Evolutionary conservation across 2,888 invertebrate species (phyloP), one percentile per base, ranked within the genome.

Genomic region (Sinopyrophorus schimmeli): DNA sequence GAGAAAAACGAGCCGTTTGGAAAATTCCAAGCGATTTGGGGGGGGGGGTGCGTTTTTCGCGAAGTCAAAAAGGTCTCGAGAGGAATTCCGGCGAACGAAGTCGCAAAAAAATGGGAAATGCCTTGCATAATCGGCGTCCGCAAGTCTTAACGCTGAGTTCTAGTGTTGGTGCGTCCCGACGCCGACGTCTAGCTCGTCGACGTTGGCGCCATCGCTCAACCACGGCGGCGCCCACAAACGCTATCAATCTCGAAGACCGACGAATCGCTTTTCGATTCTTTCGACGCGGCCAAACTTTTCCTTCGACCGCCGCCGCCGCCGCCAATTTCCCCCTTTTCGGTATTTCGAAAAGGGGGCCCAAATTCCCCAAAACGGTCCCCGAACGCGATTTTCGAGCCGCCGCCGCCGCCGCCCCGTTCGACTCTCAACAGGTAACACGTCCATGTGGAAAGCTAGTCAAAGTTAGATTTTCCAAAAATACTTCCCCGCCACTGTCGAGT

Each of bases 161-260:
- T 59, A 48, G 50, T 54, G 54, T 53, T 60, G 60, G 57, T 54
- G 48, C 62, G 60, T 54, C 57, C 58, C 59, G 67, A 65, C 67
- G 68, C 61, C 66, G 68, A 62, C 70, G 70, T 67, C 70, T 61
- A 52, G 64, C 62, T 59, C 46, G 55, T 55, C 56, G 65, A 63
- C 64, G 61, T 57, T 62, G 67, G 67, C 64, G 68, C 65, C 66
- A 61, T 55, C 43, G 58, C 56, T 62, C 60, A 62, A 63, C 60
- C 59, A 55, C 57, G 57, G 60, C 64, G 64, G 60, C 64, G 64
- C 64, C 64, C 62, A 46, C 54, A 59, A 64, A 61, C 61, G 62
- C 64, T 64, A 67, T 65, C 65, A 65, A 65, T 65, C 64, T 65
- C 59, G 58, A 62, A 63, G 53, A 57, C 54, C 61, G 61, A 44